Conservation (phyloP, 1,140 invertebrate genomes). For the Odontomachus brunneus region DNA sequence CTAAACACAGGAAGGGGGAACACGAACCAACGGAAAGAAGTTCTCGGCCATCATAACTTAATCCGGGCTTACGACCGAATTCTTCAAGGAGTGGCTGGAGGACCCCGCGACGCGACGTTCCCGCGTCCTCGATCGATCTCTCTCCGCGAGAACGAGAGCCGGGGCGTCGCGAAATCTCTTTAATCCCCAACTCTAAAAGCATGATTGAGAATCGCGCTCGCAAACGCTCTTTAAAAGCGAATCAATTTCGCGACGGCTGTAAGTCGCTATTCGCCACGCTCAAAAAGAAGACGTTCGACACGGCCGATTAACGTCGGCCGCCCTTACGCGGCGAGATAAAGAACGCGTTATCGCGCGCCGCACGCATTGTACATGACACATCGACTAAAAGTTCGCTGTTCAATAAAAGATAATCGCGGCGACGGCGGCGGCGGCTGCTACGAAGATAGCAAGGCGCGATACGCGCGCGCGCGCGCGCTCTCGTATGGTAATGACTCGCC, state of each 20-base stretch:
- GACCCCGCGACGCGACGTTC: background rate
- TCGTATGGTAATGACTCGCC: conserved; percentile 2
- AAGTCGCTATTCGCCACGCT: conserved; percentile 29
- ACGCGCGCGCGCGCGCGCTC: background rate
- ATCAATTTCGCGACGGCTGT: conserved; percentile 62
- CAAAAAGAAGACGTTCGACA: conserved; percentile 25
- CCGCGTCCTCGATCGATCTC: conserved; percentile 37
- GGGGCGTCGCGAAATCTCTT: conserved; percentile 51
- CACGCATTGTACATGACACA: conserved; percentile 16
- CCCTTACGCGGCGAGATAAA: conserved; percentile 60
- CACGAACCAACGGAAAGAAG: conserved; percentile 49
- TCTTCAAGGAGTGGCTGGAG: conserved; percentile 40
- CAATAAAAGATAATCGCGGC: conserved; percentile 34
- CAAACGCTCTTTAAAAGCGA: conserved; percentile 45
- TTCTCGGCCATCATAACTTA: conserved; percentile 71
- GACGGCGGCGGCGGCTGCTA: background rate
- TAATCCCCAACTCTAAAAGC: conserved; percentile 35
- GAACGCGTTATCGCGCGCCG: conserved; percentile 44
- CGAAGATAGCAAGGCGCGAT: conserved; percentile 11
- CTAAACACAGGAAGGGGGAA: conserved; percentile 8
- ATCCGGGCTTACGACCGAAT: conserved; percentile 70
- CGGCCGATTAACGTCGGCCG: conserved; percentile 53
- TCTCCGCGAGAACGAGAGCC: too few relatives aligned
- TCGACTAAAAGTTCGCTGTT: conserved; percentile 34
- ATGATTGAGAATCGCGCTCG: conserved; percentile 30